phyloP scores from a whole-genome alignment of 1,140 invertebrate species.

The Lysiphlebus fabarum region DNA sequence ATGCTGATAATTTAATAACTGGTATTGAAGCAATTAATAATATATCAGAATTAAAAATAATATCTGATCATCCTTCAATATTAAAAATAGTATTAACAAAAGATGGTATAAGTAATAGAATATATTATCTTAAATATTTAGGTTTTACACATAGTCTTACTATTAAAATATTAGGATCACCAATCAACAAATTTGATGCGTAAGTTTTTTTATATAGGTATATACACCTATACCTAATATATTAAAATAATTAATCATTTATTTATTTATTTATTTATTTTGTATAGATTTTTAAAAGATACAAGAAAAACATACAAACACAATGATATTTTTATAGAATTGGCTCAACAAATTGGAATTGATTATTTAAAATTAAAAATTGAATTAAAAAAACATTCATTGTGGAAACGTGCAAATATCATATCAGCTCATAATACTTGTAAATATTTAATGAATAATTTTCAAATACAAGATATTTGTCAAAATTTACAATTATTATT shows the following conservation, averaged over 20 bases:
- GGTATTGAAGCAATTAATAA: slow-evolving; percentile 51
- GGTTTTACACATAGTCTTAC: slow-evolving; percentile 49
- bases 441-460: slow-evolving; percentile 51
- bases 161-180: slow-evolving; percentile 50
- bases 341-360: neutral
- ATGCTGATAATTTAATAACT: slow-evolving; percentile 46
- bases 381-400: slow-evolving; percentile 54
- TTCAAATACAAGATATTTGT: slow-evolving; percentile 53
- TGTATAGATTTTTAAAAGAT: too few species aligned
- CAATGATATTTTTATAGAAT: slow-evolving; percentile 30
- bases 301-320: neutral
- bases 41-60: slow-evolving; percentile 53
- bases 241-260: too few species aligned
- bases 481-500: slow-evolving; percentile 57
- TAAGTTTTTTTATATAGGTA: slow-evolving; percentile 23
- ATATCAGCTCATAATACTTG: slow-evolving; percentile 52
- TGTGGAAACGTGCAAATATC: slow-evolving; percentile 56
- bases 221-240: too few species aligned
- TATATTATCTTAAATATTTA: slow-evolving; percentile 47
- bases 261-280: too few species aligned
- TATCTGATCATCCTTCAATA: slow-evolving; percentile 54
- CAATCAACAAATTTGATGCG: slow-evolving; percentile 44
- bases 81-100: slow-evolving; percentile 55
- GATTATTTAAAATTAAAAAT: slow-evolving; percentile 35
- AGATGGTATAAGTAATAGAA: slow-evolving; percentile 47